phyloP scores from a whole-genome alignment of 2,797 vertebrate genomes.

The Nannoperca australis region DNA sequence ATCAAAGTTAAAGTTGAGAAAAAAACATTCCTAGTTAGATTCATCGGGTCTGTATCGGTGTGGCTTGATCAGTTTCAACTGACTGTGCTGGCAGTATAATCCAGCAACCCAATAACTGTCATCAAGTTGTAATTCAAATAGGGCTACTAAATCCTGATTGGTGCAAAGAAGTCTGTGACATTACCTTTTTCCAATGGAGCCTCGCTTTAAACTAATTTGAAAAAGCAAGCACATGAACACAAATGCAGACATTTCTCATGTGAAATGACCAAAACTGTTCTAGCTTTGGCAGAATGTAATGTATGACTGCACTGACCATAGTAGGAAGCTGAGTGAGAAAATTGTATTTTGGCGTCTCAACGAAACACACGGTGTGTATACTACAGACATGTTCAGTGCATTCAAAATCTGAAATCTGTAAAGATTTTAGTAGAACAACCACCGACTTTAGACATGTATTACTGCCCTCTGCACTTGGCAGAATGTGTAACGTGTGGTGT shows the following conservation, averaged over 20 bases:
- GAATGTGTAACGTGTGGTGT: not conserved
- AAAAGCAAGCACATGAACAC: not conserved
- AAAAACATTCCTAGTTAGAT: not conserved
- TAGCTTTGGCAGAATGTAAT: not conserved
- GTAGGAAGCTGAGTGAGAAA: not conserved
- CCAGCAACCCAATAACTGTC: not conserved
- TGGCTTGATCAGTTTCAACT: constrained; percentile 9
- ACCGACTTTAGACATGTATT: not conserved
- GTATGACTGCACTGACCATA: not conserved
- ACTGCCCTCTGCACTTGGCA: not conserved
- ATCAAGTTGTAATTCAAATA: not conserved
- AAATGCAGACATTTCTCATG: not conserved
- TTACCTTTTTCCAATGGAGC: not conserved
- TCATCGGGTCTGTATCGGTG: not conserved
- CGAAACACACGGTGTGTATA: not conserved
- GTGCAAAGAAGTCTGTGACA: no score
- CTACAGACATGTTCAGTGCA: not conserved
- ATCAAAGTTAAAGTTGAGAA: not conserved
- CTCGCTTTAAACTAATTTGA: not conserved
- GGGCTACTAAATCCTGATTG: no score
- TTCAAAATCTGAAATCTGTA: not conserved
- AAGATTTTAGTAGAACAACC: not conserved
- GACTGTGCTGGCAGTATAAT: not conserved
- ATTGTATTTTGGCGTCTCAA: not conserved
- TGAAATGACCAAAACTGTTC: not conserved